These are phyloP conservation scores for Resseliella maxima DNA, from an alignment of 2,888 invertebrate species.

Conservation along the genomic window DNA sequence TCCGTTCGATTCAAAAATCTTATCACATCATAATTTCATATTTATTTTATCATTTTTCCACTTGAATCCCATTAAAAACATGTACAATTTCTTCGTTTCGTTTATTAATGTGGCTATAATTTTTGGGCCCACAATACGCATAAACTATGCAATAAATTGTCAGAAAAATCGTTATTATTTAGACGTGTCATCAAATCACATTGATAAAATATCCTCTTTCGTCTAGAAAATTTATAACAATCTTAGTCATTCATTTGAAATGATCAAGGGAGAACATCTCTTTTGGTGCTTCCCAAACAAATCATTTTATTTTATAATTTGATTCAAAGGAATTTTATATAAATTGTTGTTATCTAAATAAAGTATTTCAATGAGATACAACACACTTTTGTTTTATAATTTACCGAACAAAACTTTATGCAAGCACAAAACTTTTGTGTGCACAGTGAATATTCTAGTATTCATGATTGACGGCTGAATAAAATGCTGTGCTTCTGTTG, in stretches of 20 bases:
- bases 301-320: neutral
- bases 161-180: too few relatives aligned
- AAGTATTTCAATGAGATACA: neutral
- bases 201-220: neutral
- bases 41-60: constrained; percentile 1
- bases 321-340: neutral
- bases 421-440: neutral
- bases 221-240: neutral
- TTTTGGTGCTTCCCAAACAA: neutral
- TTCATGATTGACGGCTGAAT: constrained; percentile 6
- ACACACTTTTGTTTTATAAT: neutral
- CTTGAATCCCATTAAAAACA: neutral
- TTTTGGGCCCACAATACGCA: too few relatives aligned
- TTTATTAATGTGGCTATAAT: too few relatives aligned
- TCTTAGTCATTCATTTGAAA: neutral
- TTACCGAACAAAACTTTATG: neutral
- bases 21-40: constrained; percentile 45
- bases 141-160: neutral
- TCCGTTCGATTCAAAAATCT: neutral
- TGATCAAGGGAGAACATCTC: neutral
- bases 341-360: neutral
- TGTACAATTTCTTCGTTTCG: neutral
- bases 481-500: neutral
- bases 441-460: neutral
- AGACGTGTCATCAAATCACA: neutral